Base-by-base conservation (phyloP, 2,888 invertebrate genomes). In the Agriopis aurantiaria region DNA sequence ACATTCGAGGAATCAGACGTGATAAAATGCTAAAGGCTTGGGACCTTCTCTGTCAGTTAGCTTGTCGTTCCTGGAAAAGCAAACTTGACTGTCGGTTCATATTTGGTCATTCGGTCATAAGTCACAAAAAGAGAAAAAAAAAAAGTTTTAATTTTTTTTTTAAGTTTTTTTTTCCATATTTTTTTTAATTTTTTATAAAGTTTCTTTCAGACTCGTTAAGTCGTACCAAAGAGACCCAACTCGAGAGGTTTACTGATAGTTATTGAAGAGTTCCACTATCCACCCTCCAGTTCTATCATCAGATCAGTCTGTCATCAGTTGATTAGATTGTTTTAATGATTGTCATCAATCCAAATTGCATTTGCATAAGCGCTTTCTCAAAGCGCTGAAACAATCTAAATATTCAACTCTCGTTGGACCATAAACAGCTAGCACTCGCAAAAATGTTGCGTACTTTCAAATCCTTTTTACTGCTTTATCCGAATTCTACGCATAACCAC, bases 381-480 rank as follows among this genome's bases (percentile, higher is more conserved):
- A 55, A 57, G 17, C 12, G 43, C 57, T 57, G 57, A 45, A 45
- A 57, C 41, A 57, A 45, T 11, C 14, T 63, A 59, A 56, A 17
- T 57, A 58, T 59, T 58, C 65, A 46, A 41, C 51, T 11, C 49
- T 49, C 45, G 60, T 56, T 40, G 48, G 3, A 43, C 10, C 43
- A 57, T 65, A 65, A 58, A 60, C 59, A 56, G 49, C 45, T 4
- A 9, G 23, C 11, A 43, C 40, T 59, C 58, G 11, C 60, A 60
- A 61, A 67, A 61, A 59, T 49, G 59, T 68, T 45, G 52, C 52
- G 41, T 41, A 52, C 61, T 51, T 72, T 75, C 72, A 72, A 71
- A 72, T 69, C 71, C 72, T 71, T 69, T 67, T 65, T 67, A 65
- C 65, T 57, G 46, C 56, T 57, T 61, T 60, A 52, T 53, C 63